Percentiles rank a stretch among this genome's conserved stretches.
Conservation (phyloP, 2,797 vertebrate species). For the Enteromius treurensis region DNA sequence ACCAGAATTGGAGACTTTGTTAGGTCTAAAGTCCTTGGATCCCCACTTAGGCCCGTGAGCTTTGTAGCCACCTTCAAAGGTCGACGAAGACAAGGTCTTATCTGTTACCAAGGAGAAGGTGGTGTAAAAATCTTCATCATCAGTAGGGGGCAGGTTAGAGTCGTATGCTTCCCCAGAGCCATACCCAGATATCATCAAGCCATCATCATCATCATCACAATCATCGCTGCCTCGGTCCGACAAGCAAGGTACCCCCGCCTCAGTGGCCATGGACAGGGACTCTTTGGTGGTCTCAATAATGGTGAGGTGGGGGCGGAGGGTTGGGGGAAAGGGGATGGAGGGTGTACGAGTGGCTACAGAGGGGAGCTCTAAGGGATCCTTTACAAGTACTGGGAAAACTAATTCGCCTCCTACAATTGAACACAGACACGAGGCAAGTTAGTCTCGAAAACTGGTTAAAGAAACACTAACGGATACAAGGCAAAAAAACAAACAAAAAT, state of each 20-base stretch:
- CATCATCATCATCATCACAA: constrained; percentile 93
- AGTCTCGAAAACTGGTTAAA: constrained; percentile 62
- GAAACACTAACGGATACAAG: constrained; percentile 22
- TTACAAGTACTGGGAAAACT: constrained; percentile 94
- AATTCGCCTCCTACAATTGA: constrained; percentile 96
- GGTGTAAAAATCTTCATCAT: constrained; percentile 99
- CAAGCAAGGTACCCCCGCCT: constrained; percentile 99
- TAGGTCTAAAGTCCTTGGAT: constrained; percentile 98
- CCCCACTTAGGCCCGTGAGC: constrained; percentile 97
- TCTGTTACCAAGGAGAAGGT: constrained; percentile 99
- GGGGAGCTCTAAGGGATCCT: constrained; percentile 97
- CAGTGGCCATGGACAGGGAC: constrained; percentile 98
- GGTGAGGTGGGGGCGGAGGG: constrained; percentile 97
- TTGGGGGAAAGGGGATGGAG: constrained; percentile 95
- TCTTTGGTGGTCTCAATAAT: constrained; percentile 99
- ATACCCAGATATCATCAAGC: constrained; percentile 99
- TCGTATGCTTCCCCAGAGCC: constrained; percentile 99
- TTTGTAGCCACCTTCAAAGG: constrained; percentile 99
- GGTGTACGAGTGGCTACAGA: constrained; percentile 95
- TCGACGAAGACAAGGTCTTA: constrained; percentile 98
- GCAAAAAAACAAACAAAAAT: constrained; percentile 9
- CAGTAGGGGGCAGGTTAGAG: constrained; percentile 98
- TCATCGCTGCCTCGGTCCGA: constrained; percentile 99
- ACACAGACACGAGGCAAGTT: constrained; percentile 74
- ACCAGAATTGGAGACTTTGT: constrained; percentile 96